phyloP scores from a whole-genome alignment of 2,113 vertebrate species.

The Oncorhynchus nerka region DNA sequence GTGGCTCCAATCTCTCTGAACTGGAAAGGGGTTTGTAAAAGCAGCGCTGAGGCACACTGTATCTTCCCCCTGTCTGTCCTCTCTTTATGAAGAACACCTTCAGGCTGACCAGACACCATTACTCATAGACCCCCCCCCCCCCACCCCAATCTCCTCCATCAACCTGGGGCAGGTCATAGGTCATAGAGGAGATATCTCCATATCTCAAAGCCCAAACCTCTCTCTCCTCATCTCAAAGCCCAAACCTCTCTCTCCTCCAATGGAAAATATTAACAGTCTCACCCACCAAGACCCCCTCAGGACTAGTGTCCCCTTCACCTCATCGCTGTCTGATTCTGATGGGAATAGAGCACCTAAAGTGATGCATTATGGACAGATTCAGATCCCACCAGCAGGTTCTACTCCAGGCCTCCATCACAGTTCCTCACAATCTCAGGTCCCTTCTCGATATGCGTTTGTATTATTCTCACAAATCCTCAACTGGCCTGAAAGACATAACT shows the following conservation, averaged over 20 bases:
- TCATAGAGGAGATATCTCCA: conserved; percentile 4
- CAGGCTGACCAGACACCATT: background rate
- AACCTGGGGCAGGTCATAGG: background rate
- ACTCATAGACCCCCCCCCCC: background rate
- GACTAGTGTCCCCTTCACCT: conserved; percentile 16
- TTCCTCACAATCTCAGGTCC: conserved; percentile 28
- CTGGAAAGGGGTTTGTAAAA: background rate
- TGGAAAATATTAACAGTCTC: background rate
- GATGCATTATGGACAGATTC: background rate
- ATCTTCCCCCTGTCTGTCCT: background rate
- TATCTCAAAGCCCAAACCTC: conserved; percentile 1
- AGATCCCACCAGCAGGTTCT: conserved; percentile 6
- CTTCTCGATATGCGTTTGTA: conserved; percentile 54
- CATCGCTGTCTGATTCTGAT: conserved; percentile 1
- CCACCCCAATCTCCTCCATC: background rate
- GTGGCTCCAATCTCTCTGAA: conserved; percentile 2
- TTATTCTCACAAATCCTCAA: conserved; percentile 50
- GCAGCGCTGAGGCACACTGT: background rate
- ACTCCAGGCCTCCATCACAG: conserved; percentile 29
- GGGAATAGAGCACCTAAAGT: background rate
- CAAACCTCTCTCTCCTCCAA: background rate
- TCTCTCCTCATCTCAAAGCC: background rate
- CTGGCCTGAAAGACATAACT: conserved; percentile 57
- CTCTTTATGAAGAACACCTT: background rate
- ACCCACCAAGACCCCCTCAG: background rate